Evolutionary conservation across 2,797 vertebrate species (phyloP).

Genomic region (Hydrophis major): DNA sequence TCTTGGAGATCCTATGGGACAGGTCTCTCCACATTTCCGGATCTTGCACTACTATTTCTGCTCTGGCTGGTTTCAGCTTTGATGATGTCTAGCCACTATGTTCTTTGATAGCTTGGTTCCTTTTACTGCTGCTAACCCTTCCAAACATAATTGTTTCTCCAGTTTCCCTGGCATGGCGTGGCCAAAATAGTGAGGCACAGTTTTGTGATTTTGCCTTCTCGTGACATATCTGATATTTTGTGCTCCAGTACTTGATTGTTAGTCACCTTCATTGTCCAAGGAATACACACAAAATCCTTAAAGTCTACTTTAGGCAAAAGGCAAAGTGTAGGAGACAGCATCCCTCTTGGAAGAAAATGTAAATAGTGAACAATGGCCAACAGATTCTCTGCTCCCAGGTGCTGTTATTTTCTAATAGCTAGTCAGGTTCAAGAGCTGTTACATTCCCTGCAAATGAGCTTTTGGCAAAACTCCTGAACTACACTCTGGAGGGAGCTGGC

Average conservation of each 20-base stretch:
- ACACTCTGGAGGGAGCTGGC: slow-evolving; percentile 9
- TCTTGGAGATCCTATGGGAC: neutral
- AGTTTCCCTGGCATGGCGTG: neutral
- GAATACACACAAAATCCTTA: neutral
- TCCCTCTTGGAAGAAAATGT: neutral
- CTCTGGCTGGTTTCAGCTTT: neutral
- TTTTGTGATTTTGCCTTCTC: neutral
- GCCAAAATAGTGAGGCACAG: neutral
- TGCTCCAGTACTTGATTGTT: neutral
- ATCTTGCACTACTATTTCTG: neutral
- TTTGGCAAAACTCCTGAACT: slow-evolving; percentile 7
- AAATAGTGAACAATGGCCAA: neutral
- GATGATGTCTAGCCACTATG: neutral
- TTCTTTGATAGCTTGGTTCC: no score
- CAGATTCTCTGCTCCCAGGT: neutral
- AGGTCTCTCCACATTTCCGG: neutral
- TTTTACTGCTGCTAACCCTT: neutral
- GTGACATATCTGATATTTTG: neutral
- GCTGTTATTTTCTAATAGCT: neutral
- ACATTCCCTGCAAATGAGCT: neutral
- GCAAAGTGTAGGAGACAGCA: neutral
- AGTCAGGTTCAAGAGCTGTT: neutral
- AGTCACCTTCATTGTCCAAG: neutral
- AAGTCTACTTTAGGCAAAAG: neutral
- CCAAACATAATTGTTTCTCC: neutral